These are phyloP conservation scores for Apis dorsata DNA, from an alignment of 1,140 invertebrate species.

Conservation along the genomic window DNA sequence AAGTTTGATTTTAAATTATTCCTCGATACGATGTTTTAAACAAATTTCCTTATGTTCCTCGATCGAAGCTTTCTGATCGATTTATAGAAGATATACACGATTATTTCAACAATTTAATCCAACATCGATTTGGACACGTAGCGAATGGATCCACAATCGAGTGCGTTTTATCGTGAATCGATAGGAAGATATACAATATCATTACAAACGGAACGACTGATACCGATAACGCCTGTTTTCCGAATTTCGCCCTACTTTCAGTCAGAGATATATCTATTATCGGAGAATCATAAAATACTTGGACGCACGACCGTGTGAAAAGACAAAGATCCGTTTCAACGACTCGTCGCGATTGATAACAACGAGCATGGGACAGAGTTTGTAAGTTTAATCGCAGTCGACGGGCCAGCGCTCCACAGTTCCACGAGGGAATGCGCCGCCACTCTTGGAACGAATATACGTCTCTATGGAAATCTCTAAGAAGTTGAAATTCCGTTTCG, in stretches of 20 bases:
- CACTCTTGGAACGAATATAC: constrained; percentile 17
- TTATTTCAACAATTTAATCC: not conserved
- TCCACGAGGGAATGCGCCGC: constrained; percentile 33
- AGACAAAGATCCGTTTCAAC: constrained; percentile 18
- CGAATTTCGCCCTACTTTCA: not conserved
- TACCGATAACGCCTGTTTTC: constrained; percentile 30
- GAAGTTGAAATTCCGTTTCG: not conserved
- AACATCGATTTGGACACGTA: not conserved
- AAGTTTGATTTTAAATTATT: not conserved
- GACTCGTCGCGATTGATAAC: constrained; percentile 49
- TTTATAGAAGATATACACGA: not conserved
- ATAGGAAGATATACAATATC: constrained; percentile 14
- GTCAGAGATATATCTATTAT: no score
- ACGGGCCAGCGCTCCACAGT: constrained; percentile 38
- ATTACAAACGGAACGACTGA: constrained; percentile 47
- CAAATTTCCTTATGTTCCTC: not conserved
- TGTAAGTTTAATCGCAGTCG: constrained; percentile 61
- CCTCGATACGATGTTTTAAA: no score
- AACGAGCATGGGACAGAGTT: constrained; percentile 17
- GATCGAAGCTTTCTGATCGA: not conserved
- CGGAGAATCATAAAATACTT: not conserved
- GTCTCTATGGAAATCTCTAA: not conserved
- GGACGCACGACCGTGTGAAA: not conserved
- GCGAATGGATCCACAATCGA: no score
- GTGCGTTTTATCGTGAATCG: constrained; percentile 42